Conservation (phyloP, 2,113 vertebrate species). For the Beaufortia kweichowensis region DNA sequence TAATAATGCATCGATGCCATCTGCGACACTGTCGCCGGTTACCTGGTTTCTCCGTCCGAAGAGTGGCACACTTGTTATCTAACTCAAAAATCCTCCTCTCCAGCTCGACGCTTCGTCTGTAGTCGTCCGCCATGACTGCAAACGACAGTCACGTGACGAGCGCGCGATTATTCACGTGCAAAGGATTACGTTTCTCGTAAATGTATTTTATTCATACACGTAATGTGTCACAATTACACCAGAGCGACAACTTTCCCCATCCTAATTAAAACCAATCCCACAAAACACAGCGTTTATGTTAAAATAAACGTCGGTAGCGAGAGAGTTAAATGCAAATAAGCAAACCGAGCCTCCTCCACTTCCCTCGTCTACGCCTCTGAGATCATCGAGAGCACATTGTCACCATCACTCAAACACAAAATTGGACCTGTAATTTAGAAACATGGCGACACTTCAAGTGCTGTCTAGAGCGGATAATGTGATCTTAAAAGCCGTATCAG, state of each 20-base stretch:
- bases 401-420: conserved; percentile 34
- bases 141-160: conserved; percentile 72
- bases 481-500: conserved; percentile 59
- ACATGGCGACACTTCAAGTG: conserved; percentile 72
- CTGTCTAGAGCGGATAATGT: conserved; percentile 64
- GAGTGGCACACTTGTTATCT: conserved; percentile 76
- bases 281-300: neutral
- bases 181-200: neutral
- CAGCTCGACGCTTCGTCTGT: conserved; percentile 78
- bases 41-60: conserved; percentile 78
- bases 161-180: conserved; percentile 67
- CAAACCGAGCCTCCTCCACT: conserved; percentile 54
- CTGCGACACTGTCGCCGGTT: conserved; percentile 13
- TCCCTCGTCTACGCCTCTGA: conserved; percentile 45
- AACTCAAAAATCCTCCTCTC: conserved; percentile 80
- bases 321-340: conserved; percentile 62
- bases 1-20: neutral
- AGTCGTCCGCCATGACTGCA: conserved; percentile 81
- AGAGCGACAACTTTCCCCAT: neutral
- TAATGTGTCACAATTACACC: neutral
- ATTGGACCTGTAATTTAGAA: conserved; percentile 43
- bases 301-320: conserved; percentile 13
- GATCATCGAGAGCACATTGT: conserved; percentile 5
- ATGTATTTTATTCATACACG: conserved; percentile 6
- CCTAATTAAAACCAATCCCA: neutral